Evolutionary conservation across 1,140 invertebrate species (phyloP), one percentile per base, ranked within the genome.

Genomic region (Scaptomyza graminum): DNA sequence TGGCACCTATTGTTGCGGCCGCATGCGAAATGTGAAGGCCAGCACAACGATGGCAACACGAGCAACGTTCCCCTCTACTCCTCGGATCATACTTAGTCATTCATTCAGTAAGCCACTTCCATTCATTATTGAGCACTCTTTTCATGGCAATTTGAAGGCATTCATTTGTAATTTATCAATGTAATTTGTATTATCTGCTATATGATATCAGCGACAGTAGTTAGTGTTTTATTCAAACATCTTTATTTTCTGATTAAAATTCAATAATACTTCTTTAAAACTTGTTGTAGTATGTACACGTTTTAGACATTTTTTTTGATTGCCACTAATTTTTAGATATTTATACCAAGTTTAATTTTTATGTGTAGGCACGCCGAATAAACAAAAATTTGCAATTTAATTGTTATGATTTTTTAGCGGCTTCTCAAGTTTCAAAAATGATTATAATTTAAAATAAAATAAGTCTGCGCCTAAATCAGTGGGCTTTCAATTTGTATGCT

Each of bases 11-110:
- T 72, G 69, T 72, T 67, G 69, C 49, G 22, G 70, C 47, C 71
- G 47, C 74, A 82, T 65, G 82, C 74, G 61, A 85, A 85, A 85
- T 85, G 81, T 85, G 81, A 85, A 85, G 81, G 81, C 78, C 81
- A 84, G 46, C 7, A 34, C 59, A 41, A 52, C 70, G 66, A 61
- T 68, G 78, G 50, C 66, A 59, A 66, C 52, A 66, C 31, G 31
- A 51, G 39, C 25, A 11, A 5, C 37, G 16, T 12, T 12, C 34
- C 16, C 22, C 15, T 16, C n/a, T 12, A 8, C 52, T 28, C 28
- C 22, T 13, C 6, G 16, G 44, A 2, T 37, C 25, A 13, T 31
- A 34, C 49, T 49, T 43, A 34, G 60, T 49, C 52, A 61, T 71
- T 66, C 25, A 64, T 68, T 62, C 39, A 66, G 39, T 50, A 57